These are phyloP conservation scores for Phyllotis vaccarum DNA, from an alignment of 2,797 vertebrate genomes.

Conservation along the genomic window DNA sequence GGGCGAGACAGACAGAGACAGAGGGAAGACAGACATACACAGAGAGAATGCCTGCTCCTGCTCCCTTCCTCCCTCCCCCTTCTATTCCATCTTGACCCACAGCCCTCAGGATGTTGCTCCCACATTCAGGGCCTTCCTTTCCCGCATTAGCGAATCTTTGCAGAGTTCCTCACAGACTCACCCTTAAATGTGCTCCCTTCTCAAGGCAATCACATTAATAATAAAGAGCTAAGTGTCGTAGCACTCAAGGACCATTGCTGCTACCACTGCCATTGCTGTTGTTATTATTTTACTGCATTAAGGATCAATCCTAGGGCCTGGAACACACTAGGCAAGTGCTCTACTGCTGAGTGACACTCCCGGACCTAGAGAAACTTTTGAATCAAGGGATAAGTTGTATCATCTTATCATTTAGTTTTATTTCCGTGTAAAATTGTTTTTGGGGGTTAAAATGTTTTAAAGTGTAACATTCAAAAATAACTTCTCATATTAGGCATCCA, in stretches of 20 bases:
- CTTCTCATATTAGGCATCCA: neutral
- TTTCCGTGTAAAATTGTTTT: slow-evolving; percentile 15
- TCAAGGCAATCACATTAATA: neutral
- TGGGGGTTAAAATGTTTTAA: slow-evolving; percentile 47
- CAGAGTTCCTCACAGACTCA: neutral
- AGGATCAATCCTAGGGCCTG: neutral
- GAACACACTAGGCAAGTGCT: neutral
- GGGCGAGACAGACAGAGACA: neutral
- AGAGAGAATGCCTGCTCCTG: neutral
- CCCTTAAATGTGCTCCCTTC: neutral
- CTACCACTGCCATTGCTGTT: neutral
- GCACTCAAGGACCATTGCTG: no score
- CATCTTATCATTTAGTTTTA: slow-evolving; percentile 36
- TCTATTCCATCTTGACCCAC: neutral
- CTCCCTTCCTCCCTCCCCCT: no score
- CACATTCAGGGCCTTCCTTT: neutral
- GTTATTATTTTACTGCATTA: neutral
- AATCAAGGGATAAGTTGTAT: neutral
- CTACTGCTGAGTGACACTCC: neutral
- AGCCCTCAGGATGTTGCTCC: neutral
- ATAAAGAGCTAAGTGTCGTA: neutral
- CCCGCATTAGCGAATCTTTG: neutral
- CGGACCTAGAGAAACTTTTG: neutral
- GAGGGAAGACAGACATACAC: neutral
- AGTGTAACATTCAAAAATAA: slow-evolving; percentile 14